phyloP scores from a whole-genome alignment of 2,888 invertebrate species.

The Nemapogon koenigi region DNA sequence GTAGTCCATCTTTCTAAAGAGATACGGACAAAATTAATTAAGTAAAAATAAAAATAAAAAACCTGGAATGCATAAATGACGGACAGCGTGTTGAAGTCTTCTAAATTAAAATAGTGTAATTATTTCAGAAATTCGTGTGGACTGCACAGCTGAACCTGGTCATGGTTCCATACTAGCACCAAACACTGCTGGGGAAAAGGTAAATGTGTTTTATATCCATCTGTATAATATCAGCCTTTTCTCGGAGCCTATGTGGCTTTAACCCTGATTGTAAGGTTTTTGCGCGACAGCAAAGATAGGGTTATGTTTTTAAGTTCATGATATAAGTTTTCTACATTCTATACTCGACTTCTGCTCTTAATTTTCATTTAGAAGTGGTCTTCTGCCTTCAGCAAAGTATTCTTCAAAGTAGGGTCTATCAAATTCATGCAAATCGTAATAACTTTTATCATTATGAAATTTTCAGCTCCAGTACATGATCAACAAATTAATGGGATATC shows the following conservation, averaged over 20 bases:
- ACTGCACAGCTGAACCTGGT: slow-evolving; percentile 73
- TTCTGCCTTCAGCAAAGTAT: too few species aligned
- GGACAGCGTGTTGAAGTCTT: too few species aligned
- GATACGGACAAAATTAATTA: too few species aligned
- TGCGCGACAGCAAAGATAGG: too few species aligned
- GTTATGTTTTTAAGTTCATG: neutral
- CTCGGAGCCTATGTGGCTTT: too few species aligned
- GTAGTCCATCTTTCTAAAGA: too few species aligned
- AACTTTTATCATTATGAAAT: neutral
- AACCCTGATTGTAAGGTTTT: too few species aligned
- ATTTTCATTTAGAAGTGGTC: neutral
- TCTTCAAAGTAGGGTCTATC: too few species aligned
- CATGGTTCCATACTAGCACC: slow-evolving; percentile 77
- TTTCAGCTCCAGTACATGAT: slow-evolving; percentile 57
- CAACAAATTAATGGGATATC: slow-evolving; percentile 69
- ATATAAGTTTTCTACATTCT: neutral
- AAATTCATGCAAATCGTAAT: too few species aligned
- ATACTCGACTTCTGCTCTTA: neutral
- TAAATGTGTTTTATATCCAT: slow-evolving; percentile 23
- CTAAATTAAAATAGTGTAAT: too few species aligned
- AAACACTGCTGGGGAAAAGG: slow-evolving; percentile 77
- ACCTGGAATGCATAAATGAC: too few species aligned
- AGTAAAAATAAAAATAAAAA: too few species aligned
- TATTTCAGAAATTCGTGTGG: slow-evolving; percentile 66
- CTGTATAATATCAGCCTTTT: neutral